These are phyloP conservation scores for Hylaeus volcanicus DNA, from an alignment of 1,140 invertebrate species.

Conservation along the genomic window DNA sequence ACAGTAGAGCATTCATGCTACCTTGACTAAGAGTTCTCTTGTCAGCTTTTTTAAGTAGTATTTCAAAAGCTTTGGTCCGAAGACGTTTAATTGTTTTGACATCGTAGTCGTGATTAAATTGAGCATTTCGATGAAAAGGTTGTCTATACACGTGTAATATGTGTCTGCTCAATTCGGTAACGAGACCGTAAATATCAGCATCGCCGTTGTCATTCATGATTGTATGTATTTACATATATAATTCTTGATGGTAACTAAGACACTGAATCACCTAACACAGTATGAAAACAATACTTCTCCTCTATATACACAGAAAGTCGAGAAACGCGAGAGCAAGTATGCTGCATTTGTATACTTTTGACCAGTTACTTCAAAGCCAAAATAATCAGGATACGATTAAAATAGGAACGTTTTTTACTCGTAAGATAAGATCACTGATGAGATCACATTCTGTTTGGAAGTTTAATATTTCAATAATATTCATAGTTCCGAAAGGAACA, in stretches of 20 bases:
- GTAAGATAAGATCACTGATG: background rate
- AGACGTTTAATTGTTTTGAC: conserved; percentile 59
- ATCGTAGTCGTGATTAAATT: conserved; percentile 26
- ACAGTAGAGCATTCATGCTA: background rate
- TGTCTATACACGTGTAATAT: conserved; percentile 52
- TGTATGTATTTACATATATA: background rate
- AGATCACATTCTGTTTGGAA: background rate
- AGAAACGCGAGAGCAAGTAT: background rate
- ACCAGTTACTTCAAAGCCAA: no score
- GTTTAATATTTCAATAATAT: background rate
- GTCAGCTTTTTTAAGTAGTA: conserved; percentile 72
- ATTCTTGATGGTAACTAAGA: conserved; percentile 4
- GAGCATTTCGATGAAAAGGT: background rate
- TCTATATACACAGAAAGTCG: no score
- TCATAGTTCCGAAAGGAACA: background rate
- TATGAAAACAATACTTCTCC: background rate
- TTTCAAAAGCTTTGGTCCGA: conserved; percentile 71
- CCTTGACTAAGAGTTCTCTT: conserved; percentile 1
- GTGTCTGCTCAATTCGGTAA: conserved; percentile 64
- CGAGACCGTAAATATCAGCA: conserved; percentile 67
- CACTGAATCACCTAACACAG: conserved; percentile 25
- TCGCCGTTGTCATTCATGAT: conserved; percentile 44
- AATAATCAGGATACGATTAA: background rate
- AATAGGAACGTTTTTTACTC: background rate
- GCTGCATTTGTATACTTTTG: no score